Conservation (phyloP, 2,113 vertebrate genomes). For the Clinocottus analis region DNA sequence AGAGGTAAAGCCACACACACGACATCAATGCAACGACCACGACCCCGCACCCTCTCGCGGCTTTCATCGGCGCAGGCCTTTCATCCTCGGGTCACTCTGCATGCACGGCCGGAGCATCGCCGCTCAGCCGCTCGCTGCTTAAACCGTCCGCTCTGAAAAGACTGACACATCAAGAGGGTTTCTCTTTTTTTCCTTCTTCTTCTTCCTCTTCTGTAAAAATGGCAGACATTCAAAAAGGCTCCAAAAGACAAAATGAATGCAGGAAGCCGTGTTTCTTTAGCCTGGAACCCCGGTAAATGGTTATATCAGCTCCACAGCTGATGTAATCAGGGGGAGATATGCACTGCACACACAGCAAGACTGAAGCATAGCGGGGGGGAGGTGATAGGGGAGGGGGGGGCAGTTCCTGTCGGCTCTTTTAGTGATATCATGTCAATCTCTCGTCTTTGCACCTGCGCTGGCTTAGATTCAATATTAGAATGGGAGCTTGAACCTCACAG, state of each 20-base stretch:
- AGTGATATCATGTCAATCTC: constrained; percentile 36
- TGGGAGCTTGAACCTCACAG: constrained; percentile 9
- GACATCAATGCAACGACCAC: constrained; percentile 16
- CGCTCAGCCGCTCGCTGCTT: background rate
- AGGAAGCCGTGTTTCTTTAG: constrained; percentile 40
- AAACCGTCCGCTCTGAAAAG: constrained; percentile 20
- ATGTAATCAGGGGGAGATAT: constrained; percentile 58
- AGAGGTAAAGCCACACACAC: constrained; percentile 20
- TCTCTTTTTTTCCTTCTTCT: too few species aligned
- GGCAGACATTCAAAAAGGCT: constrained; percentile 14
- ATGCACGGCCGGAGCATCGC: background rate
- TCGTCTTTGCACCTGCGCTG: constrained; percentile 55
- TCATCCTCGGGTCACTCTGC: constrained; percentile 35
- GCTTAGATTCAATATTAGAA: constrained; percentile 32
- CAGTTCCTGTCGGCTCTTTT: constrained; percentile 38
- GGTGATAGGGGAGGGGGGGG: too few species aligned
- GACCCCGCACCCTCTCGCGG: background rate
- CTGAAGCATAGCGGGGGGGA: constrained; percentile 40
- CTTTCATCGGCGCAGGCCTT: constrained; percentile 45
- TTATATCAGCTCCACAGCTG: constrained; percentile 50
- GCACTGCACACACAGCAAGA: constrained; percentile 53
- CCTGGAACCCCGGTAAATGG: constrained; percentile 50
- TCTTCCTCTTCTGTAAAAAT: constrained; percentile 22
- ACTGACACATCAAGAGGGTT: background rate
- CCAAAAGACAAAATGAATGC: constrained; percentile 49